phyloP scores from a whole-genome alignment of 35 echinoderm and acorn worm species.

The Patiria miniata region DNA sequence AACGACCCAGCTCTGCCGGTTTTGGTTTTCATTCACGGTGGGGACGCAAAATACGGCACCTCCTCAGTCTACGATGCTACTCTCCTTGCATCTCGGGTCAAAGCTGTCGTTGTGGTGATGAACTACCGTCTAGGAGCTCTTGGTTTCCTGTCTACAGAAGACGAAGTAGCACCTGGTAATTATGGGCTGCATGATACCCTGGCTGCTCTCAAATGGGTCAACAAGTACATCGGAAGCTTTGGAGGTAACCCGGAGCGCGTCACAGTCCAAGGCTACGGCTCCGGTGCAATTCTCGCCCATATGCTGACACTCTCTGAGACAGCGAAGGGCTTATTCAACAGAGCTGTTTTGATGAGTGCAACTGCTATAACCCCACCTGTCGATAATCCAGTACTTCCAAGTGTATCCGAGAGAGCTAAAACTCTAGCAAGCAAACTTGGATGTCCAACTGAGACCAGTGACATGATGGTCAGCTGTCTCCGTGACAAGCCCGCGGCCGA shows the following conservation, averaged over 20 bases:
- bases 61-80: slow-evolving; percentile 22
- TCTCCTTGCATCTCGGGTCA: slow-evolving; percentile 26
- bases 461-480: neutral
- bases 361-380: neutral
- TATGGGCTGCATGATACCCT: slow-evolving; percentile 42
- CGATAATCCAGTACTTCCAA: neutral
- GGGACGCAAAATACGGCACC: neutral
- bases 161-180: slow-evolving; percentile 52
- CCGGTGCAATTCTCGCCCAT: slow-evolving; percentile 13
- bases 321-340: neutral
- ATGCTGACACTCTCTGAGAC: slow-evolving; percentile 11
- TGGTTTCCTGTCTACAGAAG: slow-evolving; percentile 33
- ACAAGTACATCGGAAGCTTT: slow-evolving; percentile 49
- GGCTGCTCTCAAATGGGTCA: slow-evolving; percentile 50
- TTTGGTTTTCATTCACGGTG: slow-evolving; percentile 54
- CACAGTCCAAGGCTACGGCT: slow-evolving; percentile 43
- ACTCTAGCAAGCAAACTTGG: slow-evolving; percentile 4
- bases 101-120: slow-evolving; percentile 47
- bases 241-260: slow-evolving; percentile 49
- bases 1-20: slow-evolving; percentile 36
- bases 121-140: slow-evolving; percentile 61
- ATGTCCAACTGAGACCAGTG: neutral
- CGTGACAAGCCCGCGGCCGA: neutral
- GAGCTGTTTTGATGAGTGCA: neutral
- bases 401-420: neutral